Conservation (phyloP, 2,113 vertebrate genomes). For the Tachysurus vachellii region DNA sequence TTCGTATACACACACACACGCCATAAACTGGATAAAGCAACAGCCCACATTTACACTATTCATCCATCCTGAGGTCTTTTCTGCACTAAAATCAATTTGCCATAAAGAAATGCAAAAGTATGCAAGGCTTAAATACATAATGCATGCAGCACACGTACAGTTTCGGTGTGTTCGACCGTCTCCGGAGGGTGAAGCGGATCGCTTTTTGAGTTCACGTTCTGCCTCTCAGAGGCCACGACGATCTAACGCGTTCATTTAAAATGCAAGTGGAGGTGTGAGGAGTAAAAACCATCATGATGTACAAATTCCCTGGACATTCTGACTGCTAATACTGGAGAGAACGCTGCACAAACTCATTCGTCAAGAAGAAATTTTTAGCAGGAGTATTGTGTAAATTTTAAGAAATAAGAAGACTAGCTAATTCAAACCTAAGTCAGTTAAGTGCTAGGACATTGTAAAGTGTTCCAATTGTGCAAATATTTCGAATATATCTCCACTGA, state of each 20-base stretch:
- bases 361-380: not conserved
- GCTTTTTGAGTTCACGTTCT: not conserved
- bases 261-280: not conserved
- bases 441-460: no score
- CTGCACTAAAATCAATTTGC: not conserved
- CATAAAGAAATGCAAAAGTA: not conserved
- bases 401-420: no score
- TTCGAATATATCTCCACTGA: not conserved
- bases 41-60: not conserved
- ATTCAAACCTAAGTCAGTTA: no score
- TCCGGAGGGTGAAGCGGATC: not conserved
- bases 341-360: not conserved
- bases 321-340: not conserved
- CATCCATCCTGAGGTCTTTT: not conserved
- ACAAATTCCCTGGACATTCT: not conserved
- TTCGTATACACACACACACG: conserved; percentile 11
- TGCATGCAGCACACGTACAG: not conserved
- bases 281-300: not conserved
- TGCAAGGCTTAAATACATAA: not conserved
- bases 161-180: not conserved
- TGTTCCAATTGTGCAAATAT: no score
- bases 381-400: not conserved
- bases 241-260: not conserved
- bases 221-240: not conserved
- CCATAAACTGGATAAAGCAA: not conserved